Evolutionary conservation across 2,113 vertebrate species (phyloP).

Genomic region (Nerophis lumbriciformis): DNA sequence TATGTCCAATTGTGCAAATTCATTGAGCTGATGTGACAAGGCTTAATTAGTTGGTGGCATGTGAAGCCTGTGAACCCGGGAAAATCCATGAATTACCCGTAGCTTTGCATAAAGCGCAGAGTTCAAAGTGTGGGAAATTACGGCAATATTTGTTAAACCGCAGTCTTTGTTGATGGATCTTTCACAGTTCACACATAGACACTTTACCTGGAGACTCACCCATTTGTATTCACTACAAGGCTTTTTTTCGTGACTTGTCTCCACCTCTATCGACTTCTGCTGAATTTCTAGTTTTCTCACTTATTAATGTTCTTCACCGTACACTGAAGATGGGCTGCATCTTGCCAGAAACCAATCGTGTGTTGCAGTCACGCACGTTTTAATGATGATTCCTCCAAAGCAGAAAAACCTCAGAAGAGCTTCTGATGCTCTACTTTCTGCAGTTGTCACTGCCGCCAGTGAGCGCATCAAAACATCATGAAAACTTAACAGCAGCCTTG

Average conservation of each 20-base stretch:
- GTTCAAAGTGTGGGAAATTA: too few relatives aligned
- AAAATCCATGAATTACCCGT: too few relatives aligned
- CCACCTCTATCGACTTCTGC: slow-evolving; percentile 4
- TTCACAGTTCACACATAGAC: slow-evolving; percentile 2
- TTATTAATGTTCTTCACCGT: slow-evolving; percentile 15
- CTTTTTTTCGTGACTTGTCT: neutral
- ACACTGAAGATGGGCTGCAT: slow-evolving; percentile 5
- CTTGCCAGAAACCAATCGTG: slow-evolving; percentile 8
- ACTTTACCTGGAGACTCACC: slow-evolving; percentile 1
- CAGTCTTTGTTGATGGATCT: too few relatives aligned
- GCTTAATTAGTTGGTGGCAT: too few relatives aligned
- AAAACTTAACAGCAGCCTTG: neutral
- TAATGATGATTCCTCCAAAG: slow-evolving; percentile 15
- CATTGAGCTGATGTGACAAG: too few relatives aligned
- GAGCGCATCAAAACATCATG: slow-evolving; percentile 13
- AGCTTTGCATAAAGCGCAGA: too few relatives aligned
- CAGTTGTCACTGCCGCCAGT: neutral
- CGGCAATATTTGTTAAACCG: too few relatives aligned
- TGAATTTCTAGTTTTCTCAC: slow-evolving; percentile 6
- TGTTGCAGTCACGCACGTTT: slow-evolving; percentile 16
- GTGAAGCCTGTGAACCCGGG: too few relatives aligned
- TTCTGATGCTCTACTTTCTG: slow-evolving; percentile 12
- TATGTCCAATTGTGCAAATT: too few relatives aligned
- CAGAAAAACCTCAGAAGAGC: neutral
- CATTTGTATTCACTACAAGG: slow-evolving; percentile 10